Conservation (phyloP, 2,797 vertebrate species). For the Anomalospiza imberbis region DNA sequence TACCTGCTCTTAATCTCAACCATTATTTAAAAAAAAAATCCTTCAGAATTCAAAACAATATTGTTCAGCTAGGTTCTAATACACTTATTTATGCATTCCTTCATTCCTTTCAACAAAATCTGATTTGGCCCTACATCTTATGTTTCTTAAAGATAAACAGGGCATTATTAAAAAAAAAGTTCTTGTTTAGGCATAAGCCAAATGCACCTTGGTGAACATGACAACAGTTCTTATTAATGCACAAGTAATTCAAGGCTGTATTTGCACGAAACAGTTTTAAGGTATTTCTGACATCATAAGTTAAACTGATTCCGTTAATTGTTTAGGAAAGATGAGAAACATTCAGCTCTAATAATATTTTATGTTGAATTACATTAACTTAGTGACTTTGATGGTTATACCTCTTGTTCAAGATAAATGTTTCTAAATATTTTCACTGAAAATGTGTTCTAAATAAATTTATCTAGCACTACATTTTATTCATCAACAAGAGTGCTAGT, state of each 20-base stretch:
- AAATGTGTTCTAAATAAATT: not conserved
- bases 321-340: not conserved
- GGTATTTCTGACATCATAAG: not conserved
- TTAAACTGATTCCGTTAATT: not conserved
- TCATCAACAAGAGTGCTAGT: not conserved
- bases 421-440: conserved; percentile 5
- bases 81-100: conserved; percentile 43
- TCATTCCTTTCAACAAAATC: conserved; percentile 5
- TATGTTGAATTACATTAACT: not conserved
- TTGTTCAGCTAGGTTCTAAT: not conserved
- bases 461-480: not conserved
- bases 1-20: not conserved
- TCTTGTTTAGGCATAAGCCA: not conserved
- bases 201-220: not conserved
- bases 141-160: not conserved
- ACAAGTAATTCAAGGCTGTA: not conserved
- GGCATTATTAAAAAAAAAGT: not conserved
- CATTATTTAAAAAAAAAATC: not conserved
- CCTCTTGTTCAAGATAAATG: not conserved
- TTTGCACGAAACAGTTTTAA: not conserved
- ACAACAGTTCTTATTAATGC: not conserved
- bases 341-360: not conserved
- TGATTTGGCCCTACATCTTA: conserved; percentile 21
- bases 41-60: not conserved
- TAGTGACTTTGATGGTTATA: not conserved